phyloP scores from a whole-genome alignment of 2,888 invertebrate species.

The Ornithoptera alexandrae region DNA sequence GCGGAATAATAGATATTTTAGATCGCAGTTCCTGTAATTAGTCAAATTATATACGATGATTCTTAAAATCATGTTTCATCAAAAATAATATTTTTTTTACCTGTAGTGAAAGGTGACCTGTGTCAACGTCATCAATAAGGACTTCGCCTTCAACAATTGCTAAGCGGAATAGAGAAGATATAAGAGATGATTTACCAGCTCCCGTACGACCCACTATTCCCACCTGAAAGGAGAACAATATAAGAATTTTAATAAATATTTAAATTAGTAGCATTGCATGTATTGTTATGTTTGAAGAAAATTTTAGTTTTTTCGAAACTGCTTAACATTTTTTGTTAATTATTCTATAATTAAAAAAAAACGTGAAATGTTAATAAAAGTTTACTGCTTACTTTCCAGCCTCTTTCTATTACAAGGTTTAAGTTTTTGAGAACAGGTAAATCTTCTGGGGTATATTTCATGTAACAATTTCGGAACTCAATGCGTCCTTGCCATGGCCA shows the following conservation, averaged over 20 bases:
- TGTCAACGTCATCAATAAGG: slow-evolving; percentile 84
- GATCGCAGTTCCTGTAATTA: slow-evolving; percentile 80
- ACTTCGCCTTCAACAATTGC: slow-evolving; percentile 85
- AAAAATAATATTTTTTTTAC: slow-evolving; percentile 32
- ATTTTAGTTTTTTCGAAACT: too few relatives aligned
- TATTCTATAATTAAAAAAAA: background rate
- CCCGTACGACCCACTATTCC: slow-evolving; percentile 92
- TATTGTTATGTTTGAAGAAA: too few relatives aligned
- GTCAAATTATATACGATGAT: background rate
- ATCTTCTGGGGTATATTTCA: slow-evolving; percentile 83
- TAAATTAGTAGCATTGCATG: too few relatives aligned
- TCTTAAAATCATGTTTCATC: background rate
- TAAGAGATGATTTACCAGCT: slow-evolving; percentile 89
- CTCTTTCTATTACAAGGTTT: slow-evolving; percentile 83
- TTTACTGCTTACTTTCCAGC: slow-evolving; percentile 80
- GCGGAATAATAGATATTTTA: slow-evolving; percentile 87
- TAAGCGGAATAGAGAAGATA: slow-evolving; percentile 88
- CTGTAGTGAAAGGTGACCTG: slow-evolving; percentile 60
- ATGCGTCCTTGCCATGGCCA: slow-evolving; percentile 87
- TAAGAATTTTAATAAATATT: background rate
- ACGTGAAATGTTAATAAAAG: background rate
- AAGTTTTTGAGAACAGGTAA: slow-evolving; percentile 87
- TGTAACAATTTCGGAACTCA: slow-evolving; percentile 80
- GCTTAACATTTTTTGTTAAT: background rate
- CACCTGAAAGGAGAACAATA: slow-evolving; percentile 69